phyloP scores from a whole-genome alignment of 2,888 invertebrate species.

The Shargacucullia verbasci region DNA sequence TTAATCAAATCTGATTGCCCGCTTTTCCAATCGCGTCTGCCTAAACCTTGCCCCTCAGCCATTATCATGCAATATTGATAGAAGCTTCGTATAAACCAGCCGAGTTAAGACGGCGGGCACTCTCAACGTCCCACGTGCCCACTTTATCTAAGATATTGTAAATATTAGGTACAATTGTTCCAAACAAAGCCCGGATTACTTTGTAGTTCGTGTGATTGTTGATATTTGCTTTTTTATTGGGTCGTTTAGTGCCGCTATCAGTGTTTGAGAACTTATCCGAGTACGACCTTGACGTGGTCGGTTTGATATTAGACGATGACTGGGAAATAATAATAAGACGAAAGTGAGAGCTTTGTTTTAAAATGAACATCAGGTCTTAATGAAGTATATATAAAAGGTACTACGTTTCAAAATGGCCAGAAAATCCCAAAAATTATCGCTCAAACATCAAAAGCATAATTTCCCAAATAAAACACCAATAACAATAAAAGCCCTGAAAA shows the following conservation, averaged over 20 bases:
- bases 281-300: constrained; percentile 35
- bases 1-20: constrained; percentile 33
- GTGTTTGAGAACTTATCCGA: constrained; percentile 57
- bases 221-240: constrained; percentile 78
- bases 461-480: constrained; percentile 55
- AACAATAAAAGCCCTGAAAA: constrained; percentile 64
- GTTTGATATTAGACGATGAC: constrained; percentile 23
- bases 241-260: constrained; percentile 66
- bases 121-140: constrained; percentile 72
- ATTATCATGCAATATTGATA: constrained; percentile 78
- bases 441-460: constrained; percentile 51
- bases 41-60: constrained; percentile 48
- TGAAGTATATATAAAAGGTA: too few relatives aligned
- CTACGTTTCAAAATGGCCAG: constrained; percentile 4
- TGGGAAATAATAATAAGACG: too few relatives aligned
- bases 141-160: constrained; percentile 73
- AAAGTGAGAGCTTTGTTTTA: too few relatives aligned
- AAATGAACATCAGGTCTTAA: too few relatives aligned
- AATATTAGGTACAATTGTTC: constrained; percentile 75
- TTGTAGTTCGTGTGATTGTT: constrained; percentile 62
- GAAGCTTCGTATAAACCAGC: constrained; percentile 70
- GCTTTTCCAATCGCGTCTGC: constrained; percentile 49
- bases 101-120: constrained; percentile 67
- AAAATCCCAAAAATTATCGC: constrained; percentile 39
- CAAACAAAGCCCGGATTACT: constrained; percentile 69